Percentiles rank a stretch among this genome's conserved stretches.
phyloP scores from a whole-genome alignment of 2,888 invertebrate genomes.

The Lymantria dispar region DNA sequence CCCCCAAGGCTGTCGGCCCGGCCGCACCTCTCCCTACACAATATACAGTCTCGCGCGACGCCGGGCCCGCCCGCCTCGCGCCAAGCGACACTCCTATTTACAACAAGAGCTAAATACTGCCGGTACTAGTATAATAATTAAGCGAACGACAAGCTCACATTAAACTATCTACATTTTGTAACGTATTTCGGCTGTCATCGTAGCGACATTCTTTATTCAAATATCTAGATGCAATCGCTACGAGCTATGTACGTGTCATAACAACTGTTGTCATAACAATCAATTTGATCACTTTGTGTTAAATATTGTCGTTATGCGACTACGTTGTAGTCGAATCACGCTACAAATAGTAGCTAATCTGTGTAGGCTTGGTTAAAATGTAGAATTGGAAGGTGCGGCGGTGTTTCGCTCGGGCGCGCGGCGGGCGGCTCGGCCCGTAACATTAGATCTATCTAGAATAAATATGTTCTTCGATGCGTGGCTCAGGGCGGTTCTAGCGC shows the following conservation, averaged over 20 bases:
- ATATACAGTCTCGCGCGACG: slow-evolving; percentile 22
- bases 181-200: background rate
- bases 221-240: background rate
- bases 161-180: slow-evolving; percentile 9
- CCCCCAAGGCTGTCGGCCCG: slow-evolving; percentile 17
- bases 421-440: slow-evolving; percentile 48
- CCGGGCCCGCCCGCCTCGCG: slow-evolving; percentile 21
- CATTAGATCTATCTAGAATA: slow-evolving; percentile 81
- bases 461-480: slow-evolving; percentile 44
- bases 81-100: slow-evolving; percentile 13
- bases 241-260: too few species aligned
- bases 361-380: slow-evolving; percentile 33
- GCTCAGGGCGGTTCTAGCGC: slow-evolving; percentile 80
- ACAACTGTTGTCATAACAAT: background rate
- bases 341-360: slow-evolving; percentile 8
- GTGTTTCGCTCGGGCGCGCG: slow-evolving; percentile 31
- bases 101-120: slow-evolving; percentile 69
- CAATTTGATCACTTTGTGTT: background rate
- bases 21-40: slow-evolving; percentile 13
- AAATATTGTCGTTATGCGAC: background rate
- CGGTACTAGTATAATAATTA: slow-evolving; percentile 72
- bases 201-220: background rate
- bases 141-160: slow-evolving; percentile 59
- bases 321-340: background rate
- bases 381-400: slow-evolving; percentile 59